Conservation (phyloP, 2,797 vertebrate genomes). For the Enteromius afrohamiltoni region DNA sequence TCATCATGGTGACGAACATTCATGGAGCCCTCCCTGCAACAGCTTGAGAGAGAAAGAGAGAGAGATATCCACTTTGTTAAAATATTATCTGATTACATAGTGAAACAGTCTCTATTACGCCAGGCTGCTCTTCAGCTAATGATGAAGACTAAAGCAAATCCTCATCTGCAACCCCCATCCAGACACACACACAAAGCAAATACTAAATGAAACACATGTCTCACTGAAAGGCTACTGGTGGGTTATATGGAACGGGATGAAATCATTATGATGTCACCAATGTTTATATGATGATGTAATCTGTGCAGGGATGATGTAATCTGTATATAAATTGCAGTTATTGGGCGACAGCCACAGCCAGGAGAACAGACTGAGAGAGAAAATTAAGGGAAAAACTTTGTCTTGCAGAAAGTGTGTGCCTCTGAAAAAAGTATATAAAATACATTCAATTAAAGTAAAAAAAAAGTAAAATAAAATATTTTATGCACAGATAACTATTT, state of each 20-base stretch:
- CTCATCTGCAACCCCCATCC: constrained; percentile 10
- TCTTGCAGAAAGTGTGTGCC: neutral
- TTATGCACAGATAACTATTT: neutral
- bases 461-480: neutral
- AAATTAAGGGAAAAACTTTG: neutral
- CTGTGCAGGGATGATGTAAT: constrained; percentile 55
- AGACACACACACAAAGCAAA: neutral
- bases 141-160: constrained; percentile 49
- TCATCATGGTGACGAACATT: constrained; percentile 93
- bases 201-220: constrained; percentile 6
- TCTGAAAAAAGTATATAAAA: neutral
- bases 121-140: neutral
- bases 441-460: constrained; percentile 1
- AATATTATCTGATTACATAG: neutral
- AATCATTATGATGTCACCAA: constrained; percentile 55
- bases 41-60: constrained; percentile 23
- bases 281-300: constrained; percentile 62
- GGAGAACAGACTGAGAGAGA: constrained; percentile 9
- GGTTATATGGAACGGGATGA: constrained; percentile 45
- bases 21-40: constrained; percentile 84
- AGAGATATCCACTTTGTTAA: neutral
- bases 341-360: constrained; percentile 28
- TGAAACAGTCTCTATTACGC: neutral
- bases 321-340: constrained; percentile 59
- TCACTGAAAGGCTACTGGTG: constrained; percentile 26